A percentile compares a stretch with the other conserved stretches of the same genome.
phyloP scores from a whole-genome alignment of 2,888 invertebrate species.

The Rutpela maculata region DNA sequence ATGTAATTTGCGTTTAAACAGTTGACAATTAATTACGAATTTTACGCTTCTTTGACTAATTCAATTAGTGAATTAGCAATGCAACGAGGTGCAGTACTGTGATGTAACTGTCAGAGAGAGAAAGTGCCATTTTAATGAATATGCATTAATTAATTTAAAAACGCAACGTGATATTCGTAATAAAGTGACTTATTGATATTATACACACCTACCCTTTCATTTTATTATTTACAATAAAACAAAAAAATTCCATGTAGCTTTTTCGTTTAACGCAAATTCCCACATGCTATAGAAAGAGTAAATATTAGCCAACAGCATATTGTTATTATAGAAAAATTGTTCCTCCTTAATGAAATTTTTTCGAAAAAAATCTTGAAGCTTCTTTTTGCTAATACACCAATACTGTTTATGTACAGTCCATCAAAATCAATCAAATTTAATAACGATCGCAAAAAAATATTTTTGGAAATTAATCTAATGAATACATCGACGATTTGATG shows the following conservation, averaged over 20 bases:
- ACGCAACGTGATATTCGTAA: neutral
- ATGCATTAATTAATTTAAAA: slow-evolving; percentile 14
- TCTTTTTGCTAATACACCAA: too few relatives aligned
- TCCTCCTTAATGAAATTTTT: too few relatives aligned
- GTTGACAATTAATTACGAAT: neutral
- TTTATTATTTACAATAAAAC: neutral
- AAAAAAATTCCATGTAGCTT: neutral
- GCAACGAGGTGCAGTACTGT: slow-evolving; percentile 18
- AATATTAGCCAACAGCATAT: too few relatives aligned
- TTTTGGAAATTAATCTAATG: too few relatives aligned
- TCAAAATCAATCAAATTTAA: too few relatives aligned
- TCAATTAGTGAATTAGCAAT: slow-evolving; percentile 21
- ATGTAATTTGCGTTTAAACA: neutral
- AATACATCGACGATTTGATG: too few relatives aligned
- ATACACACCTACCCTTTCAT: slow-evolving; percentile 7
- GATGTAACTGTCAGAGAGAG: slow-evolving; percentile 20
- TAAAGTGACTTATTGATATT: neutral
- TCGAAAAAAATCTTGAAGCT: too few relatives aligned
- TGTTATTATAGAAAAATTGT: too few relatives aligned
- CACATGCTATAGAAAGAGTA: too few relatives aligned
- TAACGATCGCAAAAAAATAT: too few relatives aligned
- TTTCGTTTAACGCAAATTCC: too few relatives aligned
- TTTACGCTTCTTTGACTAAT: neutral
- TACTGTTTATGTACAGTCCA: too few relatives aligned
- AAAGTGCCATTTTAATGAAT: slow-evolving; percentile 1